These are phyloP conservation scores for Amblyjoppa proteus DNA, from an alignment of 2,888 invertebrate genomes.

Conservation along the genomic window DNA sequence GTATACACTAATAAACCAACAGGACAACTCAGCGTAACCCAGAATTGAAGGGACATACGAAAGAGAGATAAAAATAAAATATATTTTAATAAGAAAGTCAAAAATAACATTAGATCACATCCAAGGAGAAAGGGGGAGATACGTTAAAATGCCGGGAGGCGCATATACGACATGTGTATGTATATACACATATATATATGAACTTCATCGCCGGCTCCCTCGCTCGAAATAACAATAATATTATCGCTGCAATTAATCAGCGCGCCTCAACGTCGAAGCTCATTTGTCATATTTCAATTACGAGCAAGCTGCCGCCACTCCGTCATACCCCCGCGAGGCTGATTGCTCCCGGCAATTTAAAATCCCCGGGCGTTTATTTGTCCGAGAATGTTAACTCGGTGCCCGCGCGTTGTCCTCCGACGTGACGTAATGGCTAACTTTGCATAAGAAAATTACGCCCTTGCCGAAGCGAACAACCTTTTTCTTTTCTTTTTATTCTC, in stretches of 20 bases:
- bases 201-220: constrained; percentile 11
- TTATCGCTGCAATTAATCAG: constrained; percentile 67
- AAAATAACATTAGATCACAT: not conserved
- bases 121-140: not conserved
- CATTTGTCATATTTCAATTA: constrained; percentile 69
- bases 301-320: constrained; percentile 39
- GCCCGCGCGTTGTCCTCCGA: constrained; percentile 17
- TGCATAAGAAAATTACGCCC: constrained; percentile 64
- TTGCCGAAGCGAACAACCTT: constrained; percentile 4
- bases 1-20: too few species aligned
- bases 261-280: constrained; percentile 63
- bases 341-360: constrained; percentile 56
- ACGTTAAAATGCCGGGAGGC: not conserved
- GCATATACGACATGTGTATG: too few species aligned
- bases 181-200: not conserved
- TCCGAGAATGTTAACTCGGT: constrained; percentile 37
- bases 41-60: not conserved
- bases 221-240: constrained; percentile 62
- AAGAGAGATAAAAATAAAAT: not conserved
- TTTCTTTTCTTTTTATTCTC: constrained; percentile 17
- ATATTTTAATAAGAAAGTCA: not conserved
- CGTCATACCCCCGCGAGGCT: constrained; percentile 5
- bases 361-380: constrained; percentile 58
- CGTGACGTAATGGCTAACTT: constrained; percentile 59
- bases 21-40: too few species aligned